Conservation (phyloP, 2,888 invertebrate genomes). For the Nineta flava region DNA sequence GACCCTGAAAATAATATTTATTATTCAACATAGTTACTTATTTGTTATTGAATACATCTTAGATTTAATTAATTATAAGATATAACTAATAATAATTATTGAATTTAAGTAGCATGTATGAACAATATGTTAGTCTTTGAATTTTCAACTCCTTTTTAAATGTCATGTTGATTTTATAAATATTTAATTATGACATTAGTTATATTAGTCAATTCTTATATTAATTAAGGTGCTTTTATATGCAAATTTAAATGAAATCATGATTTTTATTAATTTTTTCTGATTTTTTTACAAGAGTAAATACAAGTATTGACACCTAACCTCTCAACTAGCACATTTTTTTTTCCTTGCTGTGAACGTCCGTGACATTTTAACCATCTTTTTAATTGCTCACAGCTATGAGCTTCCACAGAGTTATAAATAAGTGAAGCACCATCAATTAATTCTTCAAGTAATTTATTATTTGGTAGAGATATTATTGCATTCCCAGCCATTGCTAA, state of each 20-base stretch:
- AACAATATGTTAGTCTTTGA: not conserved
- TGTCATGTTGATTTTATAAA: no score
- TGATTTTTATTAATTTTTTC: no score
- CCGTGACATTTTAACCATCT: constrained; percentile 12
- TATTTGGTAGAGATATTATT: constrained; percentile 10
- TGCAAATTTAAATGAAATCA: no score
- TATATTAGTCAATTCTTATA: no score
- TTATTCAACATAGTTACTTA: not conserved
- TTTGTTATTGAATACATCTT: not conserved
- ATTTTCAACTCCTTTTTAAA: no score
- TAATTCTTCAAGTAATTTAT: constrained; percentile 10
- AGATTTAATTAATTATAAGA: not conserved
- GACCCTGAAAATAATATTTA: constrained; percentile 10
- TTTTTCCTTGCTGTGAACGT: constrained; percentile 11
- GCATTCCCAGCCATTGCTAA: constrained; percentile 11
- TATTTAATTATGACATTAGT: no score
- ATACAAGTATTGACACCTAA: constrained; percentile 6
- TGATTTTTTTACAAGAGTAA: no score
- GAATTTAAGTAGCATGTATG: not conserved
- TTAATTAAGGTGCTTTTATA: no score
- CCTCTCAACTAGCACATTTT: constrained; percentile 11
- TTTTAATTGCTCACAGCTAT: constrained; percentile 13
- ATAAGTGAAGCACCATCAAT: constrained; percentile 11
- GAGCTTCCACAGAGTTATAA: constrained; percentile 12
- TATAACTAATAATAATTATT: no score